phyloP scores from a whole-genome alignment of 2,113 vertebrate genomes.

The Myotis lucifugus region DNA sequence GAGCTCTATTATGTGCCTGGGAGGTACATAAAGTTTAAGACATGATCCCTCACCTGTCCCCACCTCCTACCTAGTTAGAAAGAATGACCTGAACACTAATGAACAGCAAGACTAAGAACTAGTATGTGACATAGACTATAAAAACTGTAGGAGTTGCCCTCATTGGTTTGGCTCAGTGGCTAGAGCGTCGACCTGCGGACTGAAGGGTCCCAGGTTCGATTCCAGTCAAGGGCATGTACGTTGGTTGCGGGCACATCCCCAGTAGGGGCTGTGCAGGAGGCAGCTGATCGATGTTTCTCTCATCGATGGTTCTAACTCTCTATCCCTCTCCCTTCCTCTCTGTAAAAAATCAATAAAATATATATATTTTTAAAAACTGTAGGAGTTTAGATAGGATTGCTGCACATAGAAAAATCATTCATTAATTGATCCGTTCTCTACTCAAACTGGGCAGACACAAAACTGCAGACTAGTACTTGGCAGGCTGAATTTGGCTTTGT shows the following conservation, averaged over 20 bases:
- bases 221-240: no score
- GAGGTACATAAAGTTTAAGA: slow-evolving; percentile 16
- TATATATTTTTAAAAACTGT: no score
- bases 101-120: background rate
- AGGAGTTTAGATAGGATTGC: background rate
- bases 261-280: no score
- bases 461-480: background rate
- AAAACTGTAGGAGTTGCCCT: no score
- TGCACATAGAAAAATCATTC: background rate
- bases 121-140: background rate
- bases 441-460: background rate
- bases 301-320: no score
- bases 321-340: no score
- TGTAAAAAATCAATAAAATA: no score
- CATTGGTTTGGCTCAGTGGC: no score
- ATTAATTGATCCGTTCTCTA: background rate
- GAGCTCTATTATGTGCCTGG: background rate
- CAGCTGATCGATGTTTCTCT: no score
- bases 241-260: no score
- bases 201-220: no score
- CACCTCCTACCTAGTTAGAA: background rate
- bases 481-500: background rate
- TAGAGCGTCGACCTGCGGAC: no score
- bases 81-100: background rate
- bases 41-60: background rate